Conservation (phyloP, 2,113 vertebrate species). For the Xiphophorus couchianus region DNA sequence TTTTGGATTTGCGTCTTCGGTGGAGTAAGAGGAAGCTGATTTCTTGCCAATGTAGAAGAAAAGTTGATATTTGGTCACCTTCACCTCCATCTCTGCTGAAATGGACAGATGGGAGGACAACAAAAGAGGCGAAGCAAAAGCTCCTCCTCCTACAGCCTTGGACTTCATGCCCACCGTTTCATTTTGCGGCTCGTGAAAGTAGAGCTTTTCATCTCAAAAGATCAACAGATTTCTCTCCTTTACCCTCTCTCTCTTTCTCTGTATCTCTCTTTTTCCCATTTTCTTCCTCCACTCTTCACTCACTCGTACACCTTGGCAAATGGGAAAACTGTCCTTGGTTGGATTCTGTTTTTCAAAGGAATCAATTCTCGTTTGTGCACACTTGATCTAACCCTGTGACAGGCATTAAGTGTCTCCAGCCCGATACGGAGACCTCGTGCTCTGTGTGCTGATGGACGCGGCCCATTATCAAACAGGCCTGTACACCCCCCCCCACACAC, state of each 20-base stretch:
- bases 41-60: conserved; percentile 77
- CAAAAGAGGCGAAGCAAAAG: conserved; percentile 58
- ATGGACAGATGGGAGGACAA: conserved; percentile 65
- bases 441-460: conserved; percentile 69
- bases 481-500: background rate
- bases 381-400: conserved; percentile 87
- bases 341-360: conserved; percentile 77
- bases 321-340: conserved; percentile 83
- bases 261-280: conserved; percentile 69
- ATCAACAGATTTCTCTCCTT: conserved; percentile 69
- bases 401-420: conserved; percentile 83
- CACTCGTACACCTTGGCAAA: conserved; percentile 79
- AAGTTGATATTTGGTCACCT: conserved; percentile 68
- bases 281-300: conserved; percentile 79
- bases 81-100: conserved; percentile 47
- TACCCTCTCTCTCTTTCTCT: conserved; percentile 60
- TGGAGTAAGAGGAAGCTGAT: conserved; percentile 74
- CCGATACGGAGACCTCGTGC: conserved; percentile 71
- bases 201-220: conserved; percentile 78
- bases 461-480: conserved; percentile 60
- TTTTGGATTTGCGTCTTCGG: conserved; percentile 5
- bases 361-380: conserved; percentile 90
- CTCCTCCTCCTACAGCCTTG: conserved; percentile 61
- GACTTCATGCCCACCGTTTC: conserved; percentile 74
- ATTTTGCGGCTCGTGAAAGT: conserved; percentile 65